These are phyloP conservation scores for Parnassius smintheus DNA, from an alignment of 2,888 invertebrate genomes.

Conservation along the genomic window DNA sequence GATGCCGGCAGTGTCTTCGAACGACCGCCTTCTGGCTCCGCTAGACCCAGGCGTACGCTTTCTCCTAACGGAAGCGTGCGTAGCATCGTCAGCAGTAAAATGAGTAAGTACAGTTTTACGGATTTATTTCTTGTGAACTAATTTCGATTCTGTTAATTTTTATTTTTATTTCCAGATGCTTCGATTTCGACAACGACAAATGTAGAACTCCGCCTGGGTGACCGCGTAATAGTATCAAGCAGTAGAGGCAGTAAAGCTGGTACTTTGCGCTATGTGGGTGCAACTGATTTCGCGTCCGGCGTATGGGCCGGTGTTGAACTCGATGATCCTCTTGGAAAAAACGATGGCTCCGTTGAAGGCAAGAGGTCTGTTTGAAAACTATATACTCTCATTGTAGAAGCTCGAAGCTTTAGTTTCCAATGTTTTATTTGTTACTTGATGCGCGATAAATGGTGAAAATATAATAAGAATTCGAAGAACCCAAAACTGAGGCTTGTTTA, in stretches of 20 bases:
- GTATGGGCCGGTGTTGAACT: conserved; percentile 98
- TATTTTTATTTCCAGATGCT: conserved; percentile 52
- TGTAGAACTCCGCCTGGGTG: conserved; percentile 90
- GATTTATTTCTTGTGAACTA: conserved; percentile 1
- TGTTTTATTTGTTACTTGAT: too few species aligned
- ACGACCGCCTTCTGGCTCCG: conserved; percentile 70
- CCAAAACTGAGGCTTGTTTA: too few species aligned
- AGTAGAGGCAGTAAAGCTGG: conserved; percentile 95
- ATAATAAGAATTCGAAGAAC: too few species aligned
- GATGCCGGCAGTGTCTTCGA: conserved; percentile 76
- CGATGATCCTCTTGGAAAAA: conserved; percentile 96
- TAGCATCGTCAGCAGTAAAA: conserved; percentile 77
- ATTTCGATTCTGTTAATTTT: conserved; percentile 9
- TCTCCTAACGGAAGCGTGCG: conserved; percentile 77
- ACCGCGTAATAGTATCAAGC: conserved; percentile 94
- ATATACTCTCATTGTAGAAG: not conserved
- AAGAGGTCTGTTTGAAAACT: conserved; percentile 83
- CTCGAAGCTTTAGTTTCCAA: not conserved
- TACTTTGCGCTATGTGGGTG: conserved; percentile 90
- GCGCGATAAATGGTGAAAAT: too few species aligned
- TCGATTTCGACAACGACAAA: conserved; percentile 72
- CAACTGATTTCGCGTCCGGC: conserved; percentile 94
- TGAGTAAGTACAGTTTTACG: conserved; percentile 59
- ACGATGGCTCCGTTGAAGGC: conserved; percentile 96
- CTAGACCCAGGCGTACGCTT: conserved; percentile 62